Conservation (phyloP, 2,113 vertebrate genomes). For the Tachysurus fulvidraco region DNA sequence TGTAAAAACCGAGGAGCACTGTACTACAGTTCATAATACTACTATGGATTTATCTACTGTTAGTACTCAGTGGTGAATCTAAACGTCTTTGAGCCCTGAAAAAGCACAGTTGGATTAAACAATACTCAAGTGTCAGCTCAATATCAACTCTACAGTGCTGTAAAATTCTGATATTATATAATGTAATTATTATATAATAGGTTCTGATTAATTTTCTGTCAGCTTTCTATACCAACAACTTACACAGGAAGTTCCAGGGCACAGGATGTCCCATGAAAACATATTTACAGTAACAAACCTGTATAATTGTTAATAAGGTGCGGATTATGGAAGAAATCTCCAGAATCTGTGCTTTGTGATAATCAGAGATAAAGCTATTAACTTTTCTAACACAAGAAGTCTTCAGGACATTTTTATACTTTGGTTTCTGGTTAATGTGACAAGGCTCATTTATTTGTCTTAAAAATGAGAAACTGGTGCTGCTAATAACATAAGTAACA, state of each 20-base stretch:
- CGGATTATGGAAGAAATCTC: not conserved
- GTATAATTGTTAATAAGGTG: not conserved
- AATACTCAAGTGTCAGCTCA: not conserved
- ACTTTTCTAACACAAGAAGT: not conserved
- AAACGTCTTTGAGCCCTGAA: not conserved
- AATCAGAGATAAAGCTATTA: not conserved
- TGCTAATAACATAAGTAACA: not conserved
- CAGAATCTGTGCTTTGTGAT: not conserved
- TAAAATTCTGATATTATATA: no score
- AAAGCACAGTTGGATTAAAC: not conserved
- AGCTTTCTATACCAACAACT: not conserved
- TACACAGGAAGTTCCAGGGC: not conserved
- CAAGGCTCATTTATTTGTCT: not conserved
- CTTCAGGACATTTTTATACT: not conserved
- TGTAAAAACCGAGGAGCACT: slow-evolving; percentile 52
- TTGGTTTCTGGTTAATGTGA: not conserved
- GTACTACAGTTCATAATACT: not conserved
- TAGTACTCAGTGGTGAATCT: not conserved
- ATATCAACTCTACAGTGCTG: not conserved
- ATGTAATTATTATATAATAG: no score
- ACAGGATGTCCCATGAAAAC: not conserved
- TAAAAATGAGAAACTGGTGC: not conserved
- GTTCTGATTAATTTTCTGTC: not conserved
- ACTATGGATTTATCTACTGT: not conserved
- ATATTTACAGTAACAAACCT: not conserved